phyloP scores from a whole-genome alignment of 2,797 vertebrate genomes.

The Anabacerthia variegaticeps region DNA sequence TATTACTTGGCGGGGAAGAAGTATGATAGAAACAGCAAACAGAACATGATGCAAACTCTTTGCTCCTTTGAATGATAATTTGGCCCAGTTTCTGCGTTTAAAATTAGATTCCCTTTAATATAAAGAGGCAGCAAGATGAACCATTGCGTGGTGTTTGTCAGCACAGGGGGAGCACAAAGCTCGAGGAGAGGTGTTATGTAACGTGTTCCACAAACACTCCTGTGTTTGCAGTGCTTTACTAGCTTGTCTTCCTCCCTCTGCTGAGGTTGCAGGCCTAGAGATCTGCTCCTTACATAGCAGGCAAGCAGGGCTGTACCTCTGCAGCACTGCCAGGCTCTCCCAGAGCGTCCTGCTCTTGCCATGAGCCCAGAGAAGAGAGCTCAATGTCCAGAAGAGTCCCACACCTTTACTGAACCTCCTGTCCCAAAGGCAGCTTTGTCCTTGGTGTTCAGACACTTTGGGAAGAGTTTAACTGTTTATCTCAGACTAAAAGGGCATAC shows the following conservation, averaged over 20 bases:
- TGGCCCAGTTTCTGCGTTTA: background rate
- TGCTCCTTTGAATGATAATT: background rate
- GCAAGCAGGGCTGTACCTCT: background rate
- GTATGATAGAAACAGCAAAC: background rate
- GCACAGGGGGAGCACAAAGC: background rate
- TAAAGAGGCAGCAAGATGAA: background rate
- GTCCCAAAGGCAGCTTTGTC: background rate
- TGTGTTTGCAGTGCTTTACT: slow-evolving; percentile 3
- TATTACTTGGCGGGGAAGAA: background rate
- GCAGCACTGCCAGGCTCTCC: background rate
- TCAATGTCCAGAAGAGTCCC: background rate
- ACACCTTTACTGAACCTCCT: background rate
- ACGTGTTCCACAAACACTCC: background rate
- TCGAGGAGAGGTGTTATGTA: background rate
- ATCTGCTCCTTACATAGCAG: slow-evolving; percentile 6
- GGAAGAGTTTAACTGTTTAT: background rate
- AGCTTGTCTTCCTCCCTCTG: background rate
- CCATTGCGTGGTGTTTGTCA: background rate
- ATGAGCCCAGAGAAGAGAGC: background rate
- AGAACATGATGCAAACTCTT: background rate
- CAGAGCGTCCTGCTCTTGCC: background rate
- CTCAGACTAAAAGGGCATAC: background rate
- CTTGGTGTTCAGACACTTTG: background rate
- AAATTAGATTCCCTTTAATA: slow-evolving; percentile 1
- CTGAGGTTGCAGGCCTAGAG: background rate